Evolutionary conservation across 2,113 vertebrate species (phyloP).

Genomic region (Raja brachyura): DNA sequence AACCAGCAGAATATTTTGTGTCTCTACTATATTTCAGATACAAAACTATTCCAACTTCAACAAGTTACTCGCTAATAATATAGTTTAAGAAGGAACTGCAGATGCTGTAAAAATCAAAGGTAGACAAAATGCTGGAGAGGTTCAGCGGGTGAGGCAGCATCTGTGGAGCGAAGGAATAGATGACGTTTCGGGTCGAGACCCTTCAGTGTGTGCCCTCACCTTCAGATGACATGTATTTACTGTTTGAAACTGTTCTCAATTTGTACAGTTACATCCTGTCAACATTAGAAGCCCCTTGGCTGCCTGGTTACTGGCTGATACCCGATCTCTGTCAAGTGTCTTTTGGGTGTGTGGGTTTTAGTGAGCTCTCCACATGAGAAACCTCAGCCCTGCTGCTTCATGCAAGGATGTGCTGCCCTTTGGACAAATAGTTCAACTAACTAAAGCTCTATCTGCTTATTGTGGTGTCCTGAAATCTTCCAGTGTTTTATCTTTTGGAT

Average conservation of each 20-base stretch:
- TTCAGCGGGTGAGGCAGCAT: too few species aligned
- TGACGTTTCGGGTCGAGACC: too few species aligned
- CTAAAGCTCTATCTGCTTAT: background rate
- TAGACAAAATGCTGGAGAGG: too few species aligned
- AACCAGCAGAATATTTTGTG: background rate
- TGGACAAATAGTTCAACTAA: background rate
- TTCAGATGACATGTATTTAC: background rate
- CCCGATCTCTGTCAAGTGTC: background rate
- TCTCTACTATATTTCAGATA: background rate
- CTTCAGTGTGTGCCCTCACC: background rate
- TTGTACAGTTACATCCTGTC: background rate
- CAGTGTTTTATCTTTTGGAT: background rate
- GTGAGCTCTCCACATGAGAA: background rate
- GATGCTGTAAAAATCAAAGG: too few species aligned
- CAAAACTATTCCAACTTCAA: background rate
- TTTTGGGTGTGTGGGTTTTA: background rate
- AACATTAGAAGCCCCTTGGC: background rate
- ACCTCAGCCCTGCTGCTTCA: background rate
- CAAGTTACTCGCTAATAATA: background rate
- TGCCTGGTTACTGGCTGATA: background rate
- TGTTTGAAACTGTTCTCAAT: conserved; percentile 15
- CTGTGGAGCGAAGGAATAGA: too few species aligned
- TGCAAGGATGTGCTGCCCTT: background rate
- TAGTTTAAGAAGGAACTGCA: too few species aligned
- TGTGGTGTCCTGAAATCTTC: background rate